These are phyloP conservation scores for Druon quercuslanigerum DNA, from an alignment of 1,140 invertebrate species.

Conservation along the genomic window DNA sequence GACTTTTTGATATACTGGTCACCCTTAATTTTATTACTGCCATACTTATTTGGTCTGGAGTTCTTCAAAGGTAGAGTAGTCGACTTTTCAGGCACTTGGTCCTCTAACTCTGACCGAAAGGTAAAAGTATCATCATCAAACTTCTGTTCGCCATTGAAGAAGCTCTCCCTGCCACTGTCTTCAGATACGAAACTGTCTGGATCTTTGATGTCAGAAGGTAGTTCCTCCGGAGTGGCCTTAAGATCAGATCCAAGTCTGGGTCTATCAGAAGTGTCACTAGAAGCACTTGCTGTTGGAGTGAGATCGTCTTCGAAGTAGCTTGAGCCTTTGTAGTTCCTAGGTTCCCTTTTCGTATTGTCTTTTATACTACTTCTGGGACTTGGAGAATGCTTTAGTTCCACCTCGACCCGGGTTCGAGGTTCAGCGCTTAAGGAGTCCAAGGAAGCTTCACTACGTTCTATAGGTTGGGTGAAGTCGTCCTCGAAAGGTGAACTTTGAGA, in stretches of 20 bases:
- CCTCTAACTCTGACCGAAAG: conserved; percentile 70
- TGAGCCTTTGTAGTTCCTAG: conserved; percentile 63
- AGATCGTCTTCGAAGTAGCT: conserved; percentile 85
- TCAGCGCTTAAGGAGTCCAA: conserved; percentile 62
- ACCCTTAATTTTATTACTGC: conserved; percentile 57
- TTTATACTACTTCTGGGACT: conserved; percentile 67
- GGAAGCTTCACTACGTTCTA: conserved; percentile 60
- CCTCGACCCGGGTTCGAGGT: conserved; percentile 59
- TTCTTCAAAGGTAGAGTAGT: conserved; percentile 68
- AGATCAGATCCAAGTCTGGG: conserved; percentile 60
- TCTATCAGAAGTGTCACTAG: conserved; percentile 66
- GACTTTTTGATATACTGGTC: conserved; percentile 85
- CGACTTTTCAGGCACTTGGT: conserved; percentile 64
- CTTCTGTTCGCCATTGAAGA: conserved; percentile 68
- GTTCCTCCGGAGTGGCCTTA: conserved; percentile 68
- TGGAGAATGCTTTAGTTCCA: conserved; percentile 57
- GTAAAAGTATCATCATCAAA: conserved; percentile 70
- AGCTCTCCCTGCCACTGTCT: conserved; percentile 63
- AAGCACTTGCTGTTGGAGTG: conserved; percentile 75
- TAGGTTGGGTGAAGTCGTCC: conserved; percentile 80
- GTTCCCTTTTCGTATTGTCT: conserved; percentile 57
- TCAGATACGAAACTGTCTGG: conserved; percentile 58
- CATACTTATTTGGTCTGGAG: conserved; percentile 67
- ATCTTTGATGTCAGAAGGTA: conserved; percentile 49
- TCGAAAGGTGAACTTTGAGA: conserved; percentile 81